Conservation (phyloP, 2,888 invertebrate species). For the Macrosiphum euphorbiae region DNA sequence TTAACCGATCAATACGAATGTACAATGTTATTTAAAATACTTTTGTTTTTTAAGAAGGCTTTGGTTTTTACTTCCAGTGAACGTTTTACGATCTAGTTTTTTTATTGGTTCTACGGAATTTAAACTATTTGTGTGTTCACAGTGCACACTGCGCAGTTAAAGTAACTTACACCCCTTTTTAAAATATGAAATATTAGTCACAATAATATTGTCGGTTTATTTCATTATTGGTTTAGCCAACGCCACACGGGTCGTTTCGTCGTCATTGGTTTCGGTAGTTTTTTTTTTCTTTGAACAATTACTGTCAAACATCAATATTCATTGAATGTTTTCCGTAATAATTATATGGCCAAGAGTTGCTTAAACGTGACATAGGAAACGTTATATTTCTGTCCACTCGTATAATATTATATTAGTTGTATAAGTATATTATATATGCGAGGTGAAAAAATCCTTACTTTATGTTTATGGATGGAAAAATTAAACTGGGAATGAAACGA, state of each 20-base stretch:
- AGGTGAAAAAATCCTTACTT: neutral
- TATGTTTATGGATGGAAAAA: slow-evolving; percentile 3
- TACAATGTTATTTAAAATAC: too few relatives aligned
- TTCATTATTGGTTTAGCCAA: slow-evolving; percentile 20
- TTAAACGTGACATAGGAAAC: slow-evolving; percentile 25
- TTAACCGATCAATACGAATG: neutral
- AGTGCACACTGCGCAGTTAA: too few relatives aligned
- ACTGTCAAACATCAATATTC: slow-evolving; percentile 40
- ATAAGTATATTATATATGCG: neutral
- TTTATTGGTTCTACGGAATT: slow-evolving; percentile 5
- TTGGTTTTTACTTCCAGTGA: neutral
- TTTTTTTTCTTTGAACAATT: slow-evolving; percentile 33
- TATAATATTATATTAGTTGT: neutral
- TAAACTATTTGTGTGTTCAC: neutral
- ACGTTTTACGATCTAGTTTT: neutral
- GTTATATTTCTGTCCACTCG: slow-evolving; percentile 25
- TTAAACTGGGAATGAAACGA: neutral
- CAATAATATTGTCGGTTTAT: neutral
- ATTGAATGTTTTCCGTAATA: slow-evolving; percentile 27
- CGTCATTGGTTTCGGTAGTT: neutral
- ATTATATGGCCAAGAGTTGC: neutral
- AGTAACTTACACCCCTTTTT: neutral
- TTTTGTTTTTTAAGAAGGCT: neutral
- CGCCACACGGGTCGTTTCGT: neutral
- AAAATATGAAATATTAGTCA: neutral